A percentile compares a stretch with the other conserved stretches of the same genome.
Conservation (phyloP, 2,797 vertebrate species). For the Rhinichthys osculus region DNA sequence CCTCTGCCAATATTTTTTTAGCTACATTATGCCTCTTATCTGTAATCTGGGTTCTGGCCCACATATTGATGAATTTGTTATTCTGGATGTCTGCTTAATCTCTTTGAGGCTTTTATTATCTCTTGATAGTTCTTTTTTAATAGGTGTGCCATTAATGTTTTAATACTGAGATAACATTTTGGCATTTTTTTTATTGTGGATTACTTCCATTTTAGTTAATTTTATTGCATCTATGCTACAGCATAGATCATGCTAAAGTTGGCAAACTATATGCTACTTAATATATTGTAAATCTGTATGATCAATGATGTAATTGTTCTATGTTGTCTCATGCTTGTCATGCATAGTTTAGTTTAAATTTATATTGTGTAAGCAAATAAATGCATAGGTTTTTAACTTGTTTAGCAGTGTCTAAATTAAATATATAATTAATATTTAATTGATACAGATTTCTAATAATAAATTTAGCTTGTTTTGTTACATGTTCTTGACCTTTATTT, state of each 20-base stretch:
- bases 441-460: constrained; percentile 8
- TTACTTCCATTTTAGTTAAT: constrained; percentile 33
- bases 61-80: constrained; percentile 27
- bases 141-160: constrained; percentile 33
- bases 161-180: constrained; percentile 31
- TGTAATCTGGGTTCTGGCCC: constrained; percentile 39
- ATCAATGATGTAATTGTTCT: constrained; percentile 45
- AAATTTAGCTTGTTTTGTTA: constrained; percentile 51
- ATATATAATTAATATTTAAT: neutral
- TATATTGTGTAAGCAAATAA: neutral
- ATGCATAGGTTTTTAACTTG: neutral
- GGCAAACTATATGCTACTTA: neutral
- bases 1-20: constrained; percentile 22
- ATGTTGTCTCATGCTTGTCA: constrained; percentile 51
- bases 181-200: constrained; percentile 33
- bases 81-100: constrained; percentile 41
- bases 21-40: constrained; percentile 45
- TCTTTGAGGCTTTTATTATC: constrained; percentile 23
- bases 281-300: neutral
- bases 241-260: constrained; percentile 40
- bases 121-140: constrained; percentile 39
- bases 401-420: neutral
- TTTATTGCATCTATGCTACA: constrained; percentile 47
- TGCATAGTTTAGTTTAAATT: neutral
- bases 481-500: constrained; percentile 55